Conservation (phyloP, 2,888 invertebrate genomes). For the Augochlorella aurata region DNA sequence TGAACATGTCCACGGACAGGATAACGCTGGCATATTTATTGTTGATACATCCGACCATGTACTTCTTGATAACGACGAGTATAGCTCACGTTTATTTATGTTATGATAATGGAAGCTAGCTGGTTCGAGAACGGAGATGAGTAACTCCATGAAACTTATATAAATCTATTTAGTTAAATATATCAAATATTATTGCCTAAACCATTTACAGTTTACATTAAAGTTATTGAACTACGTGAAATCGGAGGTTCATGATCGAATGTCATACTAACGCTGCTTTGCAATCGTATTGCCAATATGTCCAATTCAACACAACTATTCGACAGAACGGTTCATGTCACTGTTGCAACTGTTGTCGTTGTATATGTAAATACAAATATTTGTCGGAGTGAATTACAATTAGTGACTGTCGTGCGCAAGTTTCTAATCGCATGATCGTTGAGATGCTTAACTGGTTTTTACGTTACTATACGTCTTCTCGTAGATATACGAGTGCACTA, state of each 20-base stretch:
- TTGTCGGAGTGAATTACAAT: neutral
- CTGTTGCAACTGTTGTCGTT: neutral
- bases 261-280: too few species aligned
- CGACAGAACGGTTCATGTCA: neutral
- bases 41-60: neutral
- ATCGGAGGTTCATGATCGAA: neutral
- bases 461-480: too few species aligned
- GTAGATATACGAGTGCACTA: too few species aligned
- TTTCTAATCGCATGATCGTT: too few species aligned
- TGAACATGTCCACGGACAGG: constrained; percentile 34
- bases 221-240: neutral
- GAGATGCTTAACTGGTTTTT: too few species aligned
- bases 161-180: neutral
- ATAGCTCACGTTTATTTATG: constrained; percentile 14
- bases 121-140: neutral
- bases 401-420: too few species aligned
- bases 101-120: neutral
- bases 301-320: neutral
- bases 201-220: too few species aligned
- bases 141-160: neutral
- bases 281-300: neutral
- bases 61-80: constrained; percentile 19
- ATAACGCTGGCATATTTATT: constrained; percentile 44
- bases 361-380: neutral
- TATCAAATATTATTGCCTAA: neutral